Conservation (phyloP, 1,140 invertebrate species). For the Delia radicum region DNA sequence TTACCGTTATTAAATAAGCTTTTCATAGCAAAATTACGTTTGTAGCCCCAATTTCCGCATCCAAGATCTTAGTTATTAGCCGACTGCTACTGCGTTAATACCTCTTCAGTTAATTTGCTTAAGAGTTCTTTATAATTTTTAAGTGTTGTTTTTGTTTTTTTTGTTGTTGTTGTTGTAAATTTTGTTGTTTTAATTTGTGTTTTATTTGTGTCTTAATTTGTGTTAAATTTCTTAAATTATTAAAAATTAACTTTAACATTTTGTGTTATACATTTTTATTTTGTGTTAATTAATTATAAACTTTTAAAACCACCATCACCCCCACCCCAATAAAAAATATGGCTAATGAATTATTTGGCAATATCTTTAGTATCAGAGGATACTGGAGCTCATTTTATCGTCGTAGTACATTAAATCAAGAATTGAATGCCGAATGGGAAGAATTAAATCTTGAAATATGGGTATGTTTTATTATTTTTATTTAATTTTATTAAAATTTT, state of each 20-base stretch:
- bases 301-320: not conserved
- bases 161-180: not conserved
- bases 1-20: too few relatives aligned
- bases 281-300: too few relatives aligned
- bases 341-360: not conserved
- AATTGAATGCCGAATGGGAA: constrained; percentile 29
- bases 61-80: not conserved
- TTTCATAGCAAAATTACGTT: too few relatives aligned
- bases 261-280: not conserved
- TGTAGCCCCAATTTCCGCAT: too few relatives aligned
- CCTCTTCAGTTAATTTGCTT: too few relatives aligned
- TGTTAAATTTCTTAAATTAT: not conserved
- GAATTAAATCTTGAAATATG: constrained; percentile 28
- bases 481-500: not conserved
- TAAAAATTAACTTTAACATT: not conserved
- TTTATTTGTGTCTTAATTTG: constrained; percentile 8
- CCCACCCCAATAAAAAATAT: too few relatives aligned
- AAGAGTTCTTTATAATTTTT: not conserved
- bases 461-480: constrained; percentile 17
- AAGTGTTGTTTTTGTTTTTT: not conserved
- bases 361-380: not conserved
- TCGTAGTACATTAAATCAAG: constrained; percentile 15
- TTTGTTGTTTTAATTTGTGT: not conserved
- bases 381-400: constrained; percentile 22
- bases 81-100: too few relatives aligned